A percentile compares a stretch with the other conserved stretches of the same genome.
Evolutionary conservation across 2,888 invertebrate genomes (phyloP).

Genomic region (Limnephilus auricula): DNA sequence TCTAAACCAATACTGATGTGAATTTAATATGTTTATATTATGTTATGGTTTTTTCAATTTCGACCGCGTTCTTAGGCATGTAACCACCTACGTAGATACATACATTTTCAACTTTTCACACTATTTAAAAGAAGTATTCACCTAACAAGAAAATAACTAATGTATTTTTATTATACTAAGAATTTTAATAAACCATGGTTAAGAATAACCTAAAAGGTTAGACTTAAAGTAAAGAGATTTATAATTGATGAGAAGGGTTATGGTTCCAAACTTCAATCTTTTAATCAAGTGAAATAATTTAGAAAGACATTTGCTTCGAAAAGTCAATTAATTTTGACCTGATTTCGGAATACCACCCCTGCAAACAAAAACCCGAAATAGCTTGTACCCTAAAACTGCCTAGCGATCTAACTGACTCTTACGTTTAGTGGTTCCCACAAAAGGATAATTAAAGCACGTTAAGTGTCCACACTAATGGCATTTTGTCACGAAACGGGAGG

Average conservation of each 20-base stretch:
- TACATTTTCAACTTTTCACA: no score
- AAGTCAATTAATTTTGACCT: background rate
- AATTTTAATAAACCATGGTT: background rate
- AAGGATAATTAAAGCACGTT: slow-evolving; percentile 56
- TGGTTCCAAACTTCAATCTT: background rate
- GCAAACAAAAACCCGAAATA: background rate
- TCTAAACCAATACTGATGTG: no score
- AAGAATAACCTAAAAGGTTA: background rate
- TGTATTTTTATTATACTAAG: no score
- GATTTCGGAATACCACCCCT: background rate
- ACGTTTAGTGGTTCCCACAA: slow-evolving; percentile 32
- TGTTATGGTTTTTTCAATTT: no score
- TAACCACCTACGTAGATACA: no score
- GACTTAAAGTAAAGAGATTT: background rate
- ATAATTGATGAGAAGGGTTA: background rate
- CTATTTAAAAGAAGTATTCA: no score
- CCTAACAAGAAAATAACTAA: no score
- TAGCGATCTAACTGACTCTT: background rate
- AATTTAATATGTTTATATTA: no score
- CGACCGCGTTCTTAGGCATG: no score
- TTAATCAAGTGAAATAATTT: background rate
- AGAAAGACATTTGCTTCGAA: background rate
- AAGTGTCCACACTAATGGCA: slow-evolving; percentile 48
- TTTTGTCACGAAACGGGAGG: slow-evolving; percentile 51
- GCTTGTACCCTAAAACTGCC: background rate